Evolutionary conservation across 2,888 invertebrate genomes (phyloP).

Genomic region (Pilophorus perplexus): DNA sequence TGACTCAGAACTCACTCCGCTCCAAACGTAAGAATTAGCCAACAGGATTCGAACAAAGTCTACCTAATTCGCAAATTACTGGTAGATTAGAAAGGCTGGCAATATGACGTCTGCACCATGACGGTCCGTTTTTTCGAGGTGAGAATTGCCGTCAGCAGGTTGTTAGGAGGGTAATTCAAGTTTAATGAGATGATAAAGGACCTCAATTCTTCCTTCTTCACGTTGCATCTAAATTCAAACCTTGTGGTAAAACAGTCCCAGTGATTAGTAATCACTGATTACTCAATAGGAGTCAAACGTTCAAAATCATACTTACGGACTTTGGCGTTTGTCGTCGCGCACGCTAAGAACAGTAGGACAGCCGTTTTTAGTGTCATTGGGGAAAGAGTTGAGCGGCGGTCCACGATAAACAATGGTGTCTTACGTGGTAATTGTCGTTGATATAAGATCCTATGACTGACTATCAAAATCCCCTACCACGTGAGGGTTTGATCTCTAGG

Average conservation of each 20-base stretch:
- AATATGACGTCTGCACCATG: too few relatives aligned
- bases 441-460: slow-evolving; percentile 8
- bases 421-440: neutral
- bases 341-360: neutral
- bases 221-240: neutral
- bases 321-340: slow-evolving; percentile 3
- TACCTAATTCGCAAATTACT: too few relatives aligned
- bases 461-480: neutral
- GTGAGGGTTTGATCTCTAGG: too few relatives aligned
- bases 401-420: neutral
- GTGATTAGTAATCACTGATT: neutral
- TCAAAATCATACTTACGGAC: slow-evolving; percentile 8
- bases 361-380: neutral
- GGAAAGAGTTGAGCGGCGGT: neutral
- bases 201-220: neutral
- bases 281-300: neutral
- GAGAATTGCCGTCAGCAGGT: neutral
- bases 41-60: too few relatives aligned
- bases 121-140: neutral
- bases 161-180: neutral
- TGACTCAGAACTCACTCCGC: too few relatives aligned
- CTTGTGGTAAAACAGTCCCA: neutral
- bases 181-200: too few relatives aligned
- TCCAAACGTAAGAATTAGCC: too few relatives aligned
- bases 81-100: too few relatives aligned